Evolutionary conservation across 53 echinoderm and acorn worm genomes (phyloP).

Genomic region (Arbacia lixula): DNA sequence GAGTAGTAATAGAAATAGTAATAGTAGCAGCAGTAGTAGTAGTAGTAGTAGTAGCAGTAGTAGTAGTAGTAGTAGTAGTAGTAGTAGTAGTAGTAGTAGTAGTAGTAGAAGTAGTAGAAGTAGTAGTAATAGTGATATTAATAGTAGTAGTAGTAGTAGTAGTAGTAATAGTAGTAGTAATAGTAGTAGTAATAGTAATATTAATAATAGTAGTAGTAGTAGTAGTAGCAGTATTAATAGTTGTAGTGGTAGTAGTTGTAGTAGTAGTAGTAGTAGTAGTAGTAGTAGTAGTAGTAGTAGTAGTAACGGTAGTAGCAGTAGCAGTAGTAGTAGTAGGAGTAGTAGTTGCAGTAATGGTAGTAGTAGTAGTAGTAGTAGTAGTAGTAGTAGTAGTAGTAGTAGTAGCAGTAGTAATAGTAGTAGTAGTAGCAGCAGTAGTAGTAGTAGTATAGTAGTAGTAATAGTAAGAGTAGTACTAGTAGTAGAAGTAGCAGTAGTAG

Average conservation of each 20-base stretch:
- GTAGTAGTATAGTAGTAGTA: not conserved
- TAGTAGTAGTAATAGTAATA: not conserved
- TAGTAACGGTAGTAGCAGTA: too few relatives aligned
- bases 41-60: not conserved
- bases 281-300: too few relatives aligned
- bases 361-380: not conserved
- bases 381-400: not conserved
- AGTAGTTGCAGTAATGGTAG: too few relatives aligned
- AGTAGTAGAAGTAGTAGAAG: not conserved
- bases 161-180: not conserved
- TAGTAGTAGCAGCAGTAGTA: slow-evolving; percentile 3
- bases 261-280: too few relatives aligned
- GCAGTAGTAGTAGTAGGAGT: too few relatives aligned
- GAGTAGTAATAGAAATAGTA: not conserved
- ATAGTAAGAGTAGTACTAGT: not conserved
- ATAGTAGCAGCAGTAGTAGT: not conserved
- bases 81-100: not conserved
- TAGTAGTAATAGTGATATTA: not conserved
- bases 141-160: not conserved
- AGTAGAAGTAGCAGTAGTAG: slow-evolving; percentile 1
- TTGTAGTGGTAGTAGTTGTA: too few relatives aligned
- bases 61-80: not conserved
- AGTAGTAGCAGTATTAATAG: too few relatives aligned
- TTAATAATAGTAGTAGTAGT: not conserved
- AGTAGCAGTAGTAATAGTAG: slow-evolving; percentile 19